Evolutionary conservation across 2,113 vertebrate genomes (phyloP).

Genomic region (Odontesthes bonariensis): DNA sequence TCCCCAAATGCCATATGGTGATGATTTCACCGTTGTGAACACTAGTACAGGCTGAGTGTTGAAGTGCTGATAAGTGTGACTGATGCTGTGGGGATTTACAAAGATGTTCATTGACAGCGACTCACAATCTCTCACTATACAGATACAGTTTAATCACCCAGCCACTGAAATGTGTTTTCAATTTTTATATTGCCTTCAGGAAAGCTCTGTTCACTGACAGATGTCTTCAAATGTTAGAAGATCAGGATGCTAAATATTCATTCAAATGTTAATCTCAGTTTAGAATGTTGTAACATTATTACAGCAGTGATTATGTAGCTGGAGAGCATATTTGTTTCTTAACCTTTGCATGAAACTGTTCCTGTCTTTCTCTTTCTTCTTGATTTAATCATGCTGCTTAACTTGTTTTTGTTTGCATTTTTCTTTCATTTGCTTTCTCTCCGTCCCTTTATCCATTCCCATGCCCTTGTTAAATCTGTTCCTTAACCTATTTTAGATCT

Average conservation of each 20-base stretch:
- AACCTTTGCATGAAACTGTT: slow-evolving; percentile 50
- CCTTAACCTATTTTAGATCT: slow-evolving; percentile 73
- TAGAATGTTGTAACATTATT: neutral
- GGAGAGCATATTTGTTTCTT: neutral
- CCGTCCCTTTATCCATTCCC: slow-evolving; percentile 52
- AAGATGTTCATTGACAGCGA: slow-evolving; percentile 12
- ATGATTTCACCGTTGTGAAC: slow-evolving; percentile 18
- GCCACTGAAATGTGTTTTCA: neutral
- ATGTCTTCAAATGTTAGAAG: neutral
- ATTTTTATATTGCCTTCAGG: neutral
- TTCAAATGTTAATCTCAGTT: neutral
- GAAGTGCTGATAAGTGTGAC: slow-evolving; percentile 36
- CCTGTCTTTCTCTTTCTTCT: slow-evolving; percentile 23
- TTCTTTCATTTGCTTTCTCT: slow-evolving; percentile 63
- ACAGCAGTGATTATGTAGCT: neutral
- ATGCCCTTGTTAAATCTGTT: slow-evolving; percentile 47
- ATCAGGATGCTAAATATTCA: neutral
- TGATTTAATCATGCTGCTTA: slow-evolving; percentile 36
- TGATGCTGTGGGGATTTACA: slow-evolving; percentile 35
- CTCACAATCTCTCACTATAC: neutral
- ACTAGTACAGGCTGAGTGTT: slow-evolving; percentile 12
- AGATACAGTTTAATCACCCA: neutral
- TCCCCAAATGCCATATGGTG: slow-evolving; percentile 22
- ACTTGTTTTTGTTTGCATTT: slow-evolving; percentile 62
- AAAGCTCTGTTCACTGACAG: neutral